These are phyloP conservation scores for Conus ventricosus DNA, from an alignment of 1,140 invertebrate species.

Conservation along the genomic window DNA sequence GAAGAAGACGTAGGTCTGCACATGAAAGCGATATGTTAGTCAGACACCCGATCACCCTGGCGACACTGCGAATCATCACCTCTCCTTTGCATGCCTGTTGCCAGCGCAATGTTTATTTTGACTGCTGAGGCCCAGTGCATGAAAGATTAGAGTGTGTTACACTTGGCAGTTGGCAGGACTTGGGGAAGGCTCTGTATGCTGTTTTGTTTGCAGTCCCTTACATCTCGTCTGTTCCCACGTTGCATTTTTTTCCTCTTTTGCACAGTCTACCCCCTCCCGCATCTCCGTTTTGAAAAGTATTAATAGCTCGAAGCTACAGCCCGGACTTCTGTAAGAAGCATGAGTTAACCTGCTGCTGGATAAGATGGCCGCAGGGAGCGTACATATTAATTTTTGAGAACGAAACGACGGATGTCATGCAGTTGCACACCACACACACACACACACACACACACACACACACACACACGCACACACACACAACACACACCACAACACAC, in stretches of 20 bases:
- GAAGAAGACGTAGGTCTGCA: too few relatives aligned
- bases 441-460: too few relatives aligned
- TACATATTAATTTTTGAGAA: too few relatives aligned
- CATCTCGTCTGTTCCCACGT: not conserved
- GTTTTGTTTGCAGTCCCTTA: not conserved
- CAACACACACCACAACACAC: too few relatives aligned
- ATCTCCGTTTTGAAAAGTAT: not conserved
- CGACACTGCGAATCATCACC: not conserved
- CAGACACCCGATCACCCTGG: not conserved
- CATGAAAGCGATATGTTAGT: too few relatives aligned
- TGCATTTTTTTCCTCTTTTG: not conserved
- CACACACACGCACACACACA: too few relatives aligned
- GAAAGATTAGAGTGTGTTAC: not conserved
- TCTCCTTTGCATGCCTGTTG: not conserved
- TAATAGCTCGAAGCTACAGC: not conserved
- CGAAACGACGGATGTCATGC: too few relatives aligned
- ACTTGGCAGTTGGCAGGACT: not conserved
- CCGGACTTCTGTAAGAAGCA: too few relatives aligned
- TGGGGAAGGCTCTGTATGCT: not conserved
- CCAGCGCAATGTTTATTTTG: not conserved
- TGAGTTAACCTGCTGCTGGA: too few relatives aligned
- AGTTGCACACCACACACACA: too few relatives aligned
- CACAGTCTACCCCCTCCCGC: not conserved
- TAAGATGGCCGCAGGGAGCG: too few relatives aligned
- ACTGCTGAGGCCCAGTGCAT: not conserved